A percentile compares a stretch with the other conserved stretches of the same genome.
phyloP scores from a whole-genome alignment of 2,113 vertebrate species.

The Prietella phreatophila region DNA sequence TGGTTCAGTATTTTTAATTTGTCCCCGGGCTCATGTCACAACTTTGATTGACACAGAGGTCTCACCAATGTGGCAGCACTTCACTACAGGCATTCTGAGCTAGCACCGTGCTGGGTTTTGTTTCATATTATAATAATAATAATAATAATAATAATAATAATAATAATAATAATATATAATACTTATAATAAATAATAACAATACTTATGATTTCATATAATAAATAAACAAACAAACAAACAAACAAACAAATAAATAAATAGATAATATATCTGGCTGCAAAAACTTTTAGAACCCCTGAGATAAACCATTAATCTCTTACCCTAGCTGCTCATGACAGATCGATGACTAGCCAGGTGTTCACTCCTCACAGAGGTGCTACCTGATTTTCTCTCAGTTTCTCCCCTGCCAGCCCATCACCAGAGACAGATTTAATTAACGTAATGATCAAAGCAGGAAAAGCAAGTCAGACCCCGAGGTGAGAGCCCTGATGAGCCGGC shows the following conservation, averaged over 20 bases:
- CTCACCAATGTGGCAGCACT: constrained; percentile 70
- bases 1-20: constrained; percentile 70
- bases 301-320: neutral
- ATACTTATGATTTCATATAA: neutral
- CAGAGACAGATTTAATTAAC: constrained; percentile 78
- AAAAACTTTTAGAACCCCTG: neutral
- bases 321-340: constrained; percentile 55
- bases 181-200: neutral
- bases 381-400: constrained; percentile 66
- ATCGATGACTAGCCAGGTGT: constrained; percentile 69
- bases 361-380: constrained; percentile 66
- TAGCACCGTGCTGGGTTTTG: constrained; percentile 53
- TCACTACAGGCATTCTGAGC: constrained; percentile 64
- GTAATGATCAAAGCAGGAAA: constrained; percentile 77
- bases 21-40: constrained; percentile 65
- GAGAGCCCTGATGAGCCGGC: constrained; percentile 66
- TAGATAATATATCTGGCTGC: neutral
- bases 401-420: constrained; percentile 69
- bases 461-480: constrained; percentile 73
- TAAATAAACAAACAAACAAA: too few relatives aligned
- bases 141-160: neutral
- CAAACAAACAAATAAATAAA: neutral
- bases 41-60: constrained; percentile 71
- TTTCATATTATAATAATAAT: neutral
- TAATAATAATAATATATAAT: neutral